A percentile compares a stretch with the other conserved stretches of the same genome.
These are phyloP conservation scores for Halichoeres trimaculatus DNA, from an alignment of 2,113 vertebrate genomes.

Conservation along the genomic window DNA sequence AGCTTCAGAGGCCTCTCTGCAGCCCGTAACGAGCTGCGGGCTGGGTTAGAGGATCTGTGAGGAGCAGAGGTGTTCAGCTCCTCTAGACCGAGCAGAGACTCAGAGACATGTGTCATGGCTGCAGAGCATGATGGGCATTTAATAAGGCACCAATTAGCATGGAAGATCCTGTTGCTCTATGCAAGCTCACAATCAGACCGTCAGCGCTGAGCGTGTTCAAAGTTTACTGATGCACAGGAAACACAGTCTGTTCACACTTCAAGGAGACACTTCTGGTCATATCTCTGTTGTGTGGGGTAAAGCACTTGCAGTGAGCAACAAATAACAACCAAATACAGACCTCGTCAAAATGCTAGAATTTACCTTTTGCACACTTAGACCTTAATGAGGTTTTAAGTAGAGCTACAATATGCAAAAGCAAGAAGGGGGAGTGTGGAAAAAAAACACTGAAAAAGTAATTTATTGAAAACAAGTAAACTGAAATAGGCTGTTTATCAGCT, in stretches of 20 bases:
- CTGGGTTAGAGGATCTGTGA: conserved; percentile 46
- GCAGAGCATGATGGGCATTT: conserved; percentile 59
- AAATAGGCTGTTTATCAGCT: too few species aligned
- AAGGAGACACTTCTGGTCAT: background rate
- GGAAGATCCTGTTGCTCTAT: background rate
- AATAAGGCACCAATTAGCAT: conserved; percentile 57
- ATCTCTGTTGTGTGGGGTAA: background rate
- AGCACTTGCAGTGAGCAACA: too few species aligned
- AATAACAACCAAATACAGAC: too few species aligned
- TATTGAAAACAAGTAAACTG: too few species aligned
- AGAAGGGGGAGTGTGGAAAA: too few species aligned
- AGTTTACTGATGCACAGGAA: background rate
- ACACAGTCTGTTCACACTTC: background rate
- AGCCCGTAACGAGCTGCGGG: conserved; percentile 63
- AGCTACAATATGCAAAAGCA: too few species aligned
- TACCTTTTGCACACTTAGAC: too few species aligned
- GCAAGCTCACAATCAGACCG: background rate
- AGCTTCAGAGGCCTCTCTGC: conserved; percentile 39
- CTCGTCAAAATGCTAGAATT: too few species aligned
- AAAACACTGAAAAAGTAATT: too few species aligned
- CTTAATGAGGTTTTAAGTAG: too few species aligned
- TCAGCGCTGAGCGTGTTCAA: conserved; percentile 4
- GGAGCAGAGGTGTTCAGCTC: conserved; percentile 15
- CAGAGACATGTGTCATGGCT: conserved; percentile 48
- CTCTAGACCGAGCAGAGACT: conserved; percentile 46